These are phyloP conservation scores for Chrysolina oricalcia DNA, from an alignment of 2,888 invertebrate genomes.

Conservation along the genomic window DNA sequence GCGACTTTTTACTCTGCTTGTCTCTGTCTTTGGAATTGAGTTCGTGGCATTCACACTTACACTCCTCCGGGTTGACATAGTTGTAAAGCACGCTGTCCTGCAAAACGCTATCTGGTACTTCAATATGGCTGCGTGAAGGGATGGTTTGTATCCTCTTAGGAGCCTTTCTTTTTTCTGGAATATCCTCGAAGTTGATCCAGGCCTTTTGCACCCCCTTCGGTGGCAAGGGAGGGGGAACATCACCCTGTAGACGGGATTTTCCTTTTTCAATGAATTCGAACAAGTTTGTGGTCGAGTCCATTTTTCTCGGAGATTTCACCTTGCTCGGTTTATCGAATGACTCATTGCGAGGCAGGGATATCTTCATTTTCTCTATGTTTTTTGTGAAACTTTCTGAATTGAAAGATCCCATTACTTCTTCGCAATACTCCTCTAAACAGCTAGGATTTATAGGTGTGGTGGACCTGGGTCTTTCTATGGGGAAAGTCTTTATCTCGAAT, in stretches of 20 bases:
- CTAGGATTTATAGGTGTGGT: conserved; percentile 83
- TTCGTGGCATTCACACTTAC: conserved; percentile 91
- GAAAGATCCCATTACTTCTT: conserved; percentile 66
- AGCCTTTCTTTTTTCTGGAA: conserved; percentile 86
- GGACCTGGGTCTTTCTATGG: conserved; percentile 83
- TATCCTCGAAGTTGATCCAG: conserved; percentile 92
- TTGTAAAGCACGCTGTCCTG: conserved; percentile 76
- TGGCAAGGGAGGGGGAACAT: conserved; percentile 72
- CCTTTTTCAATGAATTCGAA: conserved; percentile 80
- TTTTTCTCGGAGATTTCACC: conserved; percentile 73
- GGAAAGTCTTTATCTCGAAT: conserved; percentile 79
- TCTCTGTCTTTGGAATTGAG: conserved; percentile 66
- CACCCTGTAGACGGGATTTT: conserved; percentile 62
- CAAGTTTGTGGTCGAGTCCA: conserved; percentile 71
- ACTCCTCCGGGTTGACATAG: conserved; percentile 91
- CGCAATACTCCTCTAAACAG: conserved; percentile 82
- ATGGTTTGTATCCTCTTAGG: conserved; percentile 89
- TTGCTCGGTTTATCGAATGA: conserved; percentile 64
- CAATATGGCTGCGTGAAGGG: conserved; percentile 75
- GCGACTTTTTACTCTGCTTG: conserved; percentile 50
- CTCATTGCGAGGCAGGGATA: conserved; percentile 75
- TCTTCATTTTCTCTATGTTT: conserved; percentile 79
- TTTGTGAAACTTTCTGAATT: conserved; percentile 63
- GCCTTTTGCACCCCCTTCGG: conserved; percentile 73
- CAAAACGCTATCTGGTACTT: conserved; percentile 70